Evolutionary conservation across 1,140 invertebrate genomes (phyloP).

Genomic region (Lucilia sericata): DNA sequence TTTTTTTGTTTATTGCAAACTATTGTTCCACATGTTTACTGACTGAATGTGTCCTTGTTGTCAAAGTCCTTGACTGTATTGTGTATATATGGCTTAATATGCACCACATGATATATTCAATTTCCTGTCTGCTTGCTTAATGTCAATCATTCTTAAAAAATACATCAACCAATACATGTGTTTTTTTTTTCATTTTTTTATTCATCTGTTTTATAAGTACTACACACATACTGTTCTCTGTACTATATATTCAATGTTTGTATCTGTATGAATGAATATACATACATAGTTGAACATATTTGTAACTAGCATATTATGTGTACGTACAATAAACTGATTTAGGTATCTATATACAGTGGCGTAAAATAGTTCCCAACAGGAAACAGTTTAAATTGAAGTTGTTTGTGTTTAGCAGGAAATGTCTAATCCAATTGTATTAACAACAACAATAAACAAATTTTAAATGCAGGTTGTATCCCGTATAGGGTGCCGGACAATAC

Average conservation of each 20-base stretch:
- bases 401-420: no score
- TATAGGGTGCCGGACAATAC: no score
- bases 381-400: no score
- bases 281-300: not conserved
- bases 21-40: not conserved
- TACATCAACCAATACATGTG: slow-evolving; percentile 35
- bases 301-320: not conserved
- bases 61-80: slow-evolving; percentile 3
- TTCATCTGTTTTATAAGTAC: not conserved
- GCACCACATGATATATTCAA: slow-evolving; percentile 39
- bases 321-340: not conserved
- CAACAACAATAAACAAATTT: no score
- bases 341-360: not conserved
- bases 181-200: not conserved
- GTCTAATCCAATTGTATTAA: no score
- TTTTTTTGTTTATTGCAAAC: not conserved
- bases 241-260: no score
- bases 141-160: slow-evolving; percentile 42
- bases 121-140: slow-evolving; percentile 39
- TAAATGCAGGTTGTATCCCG: no score
- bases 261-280: not conserved
- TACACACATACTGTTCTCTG: not conserved
- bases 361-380: not conserved
- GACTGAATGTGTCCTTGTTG: not conserved
- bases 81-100: slow-evolving; percentile 10